Evolutionary conservation across 2,113 vertebrate species (phyloP).

Genomic region (Ctenodactylus gundi): DNA sequence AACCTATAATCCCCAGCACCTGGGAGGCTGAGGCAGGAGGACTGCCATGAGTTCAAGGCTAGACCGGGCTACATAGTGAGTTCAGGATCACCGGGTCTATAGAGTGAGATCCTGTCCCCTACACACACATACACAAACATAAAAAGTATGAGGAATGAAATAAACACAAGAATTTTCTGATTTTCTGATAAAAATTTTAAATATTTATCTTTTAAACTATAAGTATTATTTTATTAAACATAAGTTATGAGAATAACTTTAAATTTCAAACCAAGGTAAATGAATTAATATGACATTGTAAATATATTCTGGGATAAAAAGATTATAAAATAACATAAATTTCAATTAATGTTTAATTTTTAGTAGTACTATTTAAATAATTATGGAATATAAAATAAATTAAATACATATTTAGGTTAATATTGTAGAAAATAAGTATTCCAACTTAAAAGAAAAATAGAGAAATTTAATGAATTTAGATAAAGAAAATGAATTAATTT

Average conservation of each 20-base stretch:
- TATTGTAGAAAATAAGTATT: not conserved
- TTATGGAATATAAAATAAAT: not conserved
- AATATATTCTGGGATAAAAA: not conserved
- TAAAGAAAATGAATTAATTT: not conserved
- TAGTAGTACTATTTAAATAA: not conserved
- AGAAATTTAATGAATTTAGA: not conserved
- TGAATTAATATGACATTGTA: not conserved
- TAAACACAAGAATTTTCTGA: not conserved
- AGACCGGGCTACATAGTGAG: no score
- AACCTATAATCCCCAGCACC: no score
- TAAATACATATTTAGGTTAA: not conserved
- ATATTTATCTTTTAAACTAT: not conserved
- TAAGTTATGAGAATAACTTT: not conserved
- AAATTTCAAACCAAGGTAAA: slow-evolving; percentile 38
- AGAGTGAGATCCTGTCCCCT: no score
- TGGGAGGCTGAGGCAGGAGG: no score
- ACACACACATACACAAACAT: no score
- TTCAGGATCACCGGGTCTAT: no score
- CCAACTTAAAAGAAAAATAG: not conserved
- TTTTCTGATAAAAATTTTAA: not conserved
- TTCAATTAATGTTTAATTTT: not conserved
- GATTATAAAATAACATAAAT: not conserved
- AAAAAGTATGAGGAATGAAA: not conserved
- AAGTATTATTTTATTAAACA: not conserved
- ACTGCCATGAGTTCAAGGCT: no score